Conservation (phyloP, 2,113 vertebrate species). For the Leptobrachium leishanense region DNA sequence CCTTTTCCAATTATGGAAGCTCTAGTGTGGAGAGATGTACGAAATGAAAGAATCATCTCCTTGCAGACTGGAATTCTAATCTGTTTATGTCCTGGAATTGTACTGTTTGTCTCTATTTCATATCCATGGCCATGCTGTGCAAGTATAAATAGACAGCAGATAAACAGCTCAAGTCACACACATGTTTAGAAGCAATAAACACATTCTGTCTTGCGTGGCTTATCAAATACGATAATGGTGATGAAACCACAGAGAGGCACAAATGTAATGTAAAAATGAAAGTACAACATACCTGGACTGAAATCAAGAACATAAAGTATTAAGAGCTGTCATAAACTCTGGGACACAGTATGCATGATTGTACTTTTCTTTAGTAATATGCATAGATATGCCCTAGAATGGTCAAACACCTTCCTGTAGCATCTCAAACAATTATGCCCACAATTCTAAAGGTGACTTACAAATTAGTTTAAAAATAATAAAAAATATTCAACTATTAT, state of each 20-base stretch:
- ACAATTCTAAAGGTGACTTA: too few relatives aligned
- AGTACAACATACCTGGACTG: not conserved
- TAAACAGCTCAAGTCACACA: conserved; percentile 42
- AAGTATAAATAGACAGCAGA: conserved; percentile 37
- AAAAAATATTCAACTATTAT: too few relatives aligned
- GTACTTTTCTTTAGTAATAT: too few relatives aligned
- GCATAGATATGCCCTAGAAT: too few relatives aligned
- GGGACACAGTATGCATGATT: too few relatives aligned
- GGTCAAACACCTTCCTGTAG: too few relatives aligned
- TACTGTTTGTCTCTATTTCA: conserved; percentile 12
- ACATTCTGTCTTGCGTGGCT: conserved; percentile 20
- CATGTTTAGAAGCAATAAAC: conserved; percentile 37
- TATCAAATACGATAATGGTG: conserved; percentile 24
- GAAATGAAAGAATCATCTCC: not conserved
- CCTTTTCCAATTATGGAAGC: not conserved
- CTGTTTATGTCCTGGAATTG: not conserved
- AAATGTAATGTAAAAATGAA: not conserved
- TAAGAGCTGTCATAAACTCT: not conserved
- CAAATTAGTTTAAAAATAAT: too few relatives aligned
- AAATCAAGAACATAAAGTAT: not conserved
- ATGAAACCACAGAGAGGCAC: not conserved
- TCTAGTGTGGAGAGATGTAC: not conserved
- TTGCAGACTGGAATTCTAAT: not conserved
- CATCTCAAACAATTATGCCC: too few relatives aligned
- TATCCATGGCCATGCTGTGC: not conserved